These are phyloP conservation scores for Erpetoichthys calabaricus DNA, from an alignment of 2,797 vertebrate species.

Conservation along the genomic window DNA sequence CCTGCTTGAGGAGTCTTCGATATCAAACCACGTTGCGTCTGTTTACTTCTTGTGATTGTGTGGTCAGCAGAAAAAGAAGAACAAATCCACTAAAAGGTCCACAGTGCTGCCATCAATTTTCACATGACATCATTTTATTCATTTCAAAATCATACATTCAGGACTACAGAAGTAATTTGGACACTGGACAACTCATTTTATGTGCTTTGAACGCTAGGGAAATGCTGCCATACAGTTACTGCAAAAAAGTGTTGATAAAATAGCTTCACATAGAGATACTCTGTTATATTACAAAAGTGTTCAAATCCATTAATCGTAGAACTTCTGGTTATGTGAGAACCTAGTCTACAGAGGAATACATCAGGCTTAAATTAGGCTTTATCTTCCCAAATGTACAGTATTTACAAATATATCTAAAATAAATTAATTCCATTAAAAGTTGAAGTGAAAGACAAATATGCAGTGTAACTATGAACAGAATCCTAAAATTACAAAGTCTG, in stretches of 20 bases:
- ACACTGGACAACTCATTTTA: conserved; percentile 48
- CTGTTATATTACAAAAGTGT: conserved; percentile 38
- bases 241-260: conserved; percentile 44
- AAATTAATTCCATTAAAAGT: conserved; percentile 14
- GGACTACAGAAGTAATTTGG: conserved; percentile 58
- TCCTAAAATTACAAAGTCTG: conserved; percentile 32
- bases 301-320: conserved; percentile 14
- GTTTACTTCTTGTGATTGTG: no score
- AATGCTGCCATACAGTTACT: conserved; percentile 58
- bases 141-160: conserved; percentile 68
- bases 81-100: no score
- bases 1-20: no score
- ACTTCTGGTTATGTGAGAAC: no score
- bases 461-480: conserved; percentile 27
- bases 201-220: conserved; percentile 64
- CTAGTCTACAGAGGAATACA: no score
- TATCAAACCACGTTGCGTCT: no score
- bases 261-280: conserved; percentile 47
- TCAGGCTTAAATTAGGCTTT: no score
- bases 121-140: conserved; percentile 68
- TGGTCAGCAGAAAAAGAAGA: no score
- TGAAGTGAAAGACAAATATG: not conserved
- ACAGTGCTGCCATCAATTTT: no score
- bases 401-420: conserved; percentile 48
- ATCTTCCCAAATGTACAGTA: conserved; percentile 48